These are phyloP conservation scores for Argyrosomus japonicus DNA, from an alignment of 2,113 vertebrate species.

Conservation along the genomic window DNA sequence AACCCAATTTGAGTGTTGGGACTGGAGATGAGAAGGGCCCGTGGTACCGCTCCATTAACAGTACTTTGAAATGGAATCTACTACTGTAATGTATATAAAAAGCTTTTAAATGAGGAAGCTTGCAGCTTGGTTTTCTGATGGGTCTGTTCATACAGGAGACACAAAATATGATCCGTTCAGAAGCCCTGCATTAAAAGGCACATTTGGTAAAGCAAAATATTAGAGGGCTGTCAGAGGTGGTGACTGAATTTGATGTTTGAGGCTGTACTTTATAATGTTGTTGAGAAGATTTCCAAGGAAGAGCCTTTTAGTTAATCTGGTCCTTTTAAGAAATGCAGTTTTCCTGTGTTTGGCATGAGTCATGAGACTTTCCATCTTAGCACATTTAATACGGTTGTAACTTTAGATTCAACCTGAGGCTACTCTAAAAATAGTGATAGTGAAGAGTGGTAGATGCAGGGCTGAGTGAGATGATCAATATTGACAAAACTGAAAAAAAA, in stretches of 20 bases:
- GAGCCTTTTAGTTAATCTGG: neutral
- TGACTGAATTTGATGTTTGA: constrained; percentile 8
- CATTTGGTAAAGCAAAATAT: neutral
- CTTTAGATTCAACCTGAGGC: neutral
- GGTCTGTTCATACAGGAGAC: neutral
- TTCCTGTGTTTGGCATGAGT: neutral
- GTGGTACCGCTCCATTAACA: constrained; percentile 10
- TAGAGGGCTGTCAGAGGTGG: neutral
- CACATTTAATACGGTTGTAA: too few species aligned
- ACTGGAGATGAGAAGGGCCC: constrained; percentile 31
- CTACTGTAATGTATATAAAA: constrained; percentile 8
- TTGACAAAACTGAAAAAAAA: neutral
- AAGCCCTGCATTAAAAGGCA: neutral
- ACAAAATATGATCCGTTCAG: neutral
- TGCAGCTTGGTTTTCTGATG: constrained; percentile 12
- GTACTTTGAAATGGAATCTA: constrained; percentile 53
- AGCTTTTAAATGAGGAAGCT: constrained; percentile 16
- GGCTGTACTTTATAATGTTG: neutral
- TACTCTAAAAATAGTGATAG: neutral
- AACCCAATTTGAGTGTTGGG: constrained; percentile 45
- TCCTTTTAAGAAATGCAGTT: neutral
- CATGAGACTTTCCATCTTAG: neutral
- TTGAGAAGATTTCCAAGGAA: neutral
- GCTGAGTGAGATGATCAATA: neutral
- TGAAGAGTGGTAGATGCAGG: neutral